Percentiles rank a stretch among this genome's conserved stretches.
Evolutionary conservation across 2,888 invertebrate species (phyloP).

Genomic region (Metacarcinus magister): DNA sequence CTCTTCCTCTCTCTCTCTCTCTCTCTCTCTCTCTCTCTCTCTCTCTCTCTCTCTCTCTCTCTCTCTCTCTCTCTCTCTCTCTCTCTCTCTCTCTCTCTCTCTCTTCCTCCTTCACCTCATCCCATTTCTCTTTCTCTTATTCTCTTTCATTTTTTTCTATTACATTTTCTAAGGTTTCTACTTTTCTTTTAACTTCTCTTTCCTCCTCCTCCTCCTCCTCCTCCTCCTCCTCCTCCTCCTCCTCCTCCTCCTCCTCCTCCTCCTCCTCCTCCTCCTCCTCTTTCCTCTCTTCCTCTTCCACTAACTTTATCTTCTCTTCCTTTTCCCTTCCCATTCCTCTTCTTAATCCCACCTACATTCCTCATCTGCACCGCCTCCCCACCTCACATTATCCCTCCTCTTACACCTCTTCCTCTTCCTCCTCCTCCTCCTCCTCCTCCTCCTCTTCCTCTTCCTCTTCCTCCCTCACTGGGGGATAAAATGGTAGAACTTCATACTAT

Average conservation of each 20-base stretch:
- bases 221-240: neutral
- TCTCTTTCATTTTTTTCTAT: no score
- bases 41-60: constrained; percentile 34
- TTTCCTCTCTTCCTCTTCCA: no score
- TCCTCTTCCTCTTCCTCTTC: neutral
- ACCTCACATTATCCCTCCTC: no score
- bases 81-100: no score
- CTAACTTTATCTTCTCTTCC: neutral
- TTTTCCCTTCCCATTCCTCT: neutral
- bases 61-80: neutral
- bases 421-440: neutral
- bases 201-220: neutral
- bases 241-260: neutral
- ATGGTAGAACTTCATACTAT: neutral
- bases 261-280: no score
- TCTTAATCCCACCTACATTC: neutral
- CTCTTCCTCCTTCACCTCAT: no score
- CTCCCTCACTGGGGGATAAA: neutral
- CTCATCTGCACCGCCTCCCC: neutral
- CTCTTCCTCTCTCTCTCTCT: neutral
- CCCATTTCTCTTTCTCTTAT: no score
- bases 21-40: neutral
- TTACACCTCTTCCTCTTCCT: no score
- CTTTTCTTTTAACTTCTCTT: no score
- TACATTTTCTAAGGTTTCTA: no score